Evolutionary conservation across 2,113 vertebrate species (phyloP).

Genomic region (Phoenicopterus ruber): DNA sequence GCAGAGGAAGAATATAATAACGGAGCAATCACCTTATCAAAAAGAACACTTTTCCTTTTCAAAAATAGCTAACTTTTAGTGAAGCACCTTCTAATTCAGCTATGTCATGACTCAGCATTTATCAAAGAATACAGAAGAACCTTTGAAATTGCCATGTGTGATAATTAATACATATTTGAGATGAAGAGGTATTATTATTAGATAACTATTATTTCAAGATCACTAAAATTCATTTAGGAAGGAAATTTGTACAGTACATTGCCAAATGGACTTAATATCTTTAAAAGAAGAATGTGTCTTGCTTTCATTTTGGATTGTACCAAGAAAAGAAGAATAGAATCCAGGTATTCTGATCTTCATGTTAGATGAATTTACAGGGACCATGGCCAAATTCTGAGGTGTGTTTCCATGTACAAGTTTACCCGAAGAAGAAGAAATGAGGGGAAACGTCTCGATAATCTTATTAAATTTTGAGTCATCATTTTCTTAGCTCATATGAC

Average conservation of each 20-base stretch:
- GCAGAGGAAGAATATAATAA: conserved; percentile 15
- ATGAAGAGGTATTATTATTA: background rate
- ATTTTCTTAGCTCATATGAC: background rate
- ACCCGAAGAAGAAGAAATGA: background rate
- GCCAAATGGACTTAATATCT: background rate
- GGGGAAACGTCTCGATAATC: background rate
- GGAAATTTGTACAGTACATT: background rate
- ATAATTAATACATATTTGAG: background rate
- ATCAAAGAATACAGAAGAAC: conserved; percentile 11
- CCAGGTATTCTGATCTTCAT: background rate
- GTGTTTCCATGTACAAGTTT: background rate
- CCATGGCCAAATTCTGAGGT: background rate
- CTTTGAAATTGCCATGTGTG: background rate
- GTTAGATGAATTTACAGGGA: background rate
- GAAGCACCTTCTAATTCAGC: conserved; percentile 16
- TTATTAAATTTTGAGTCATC: background rate
- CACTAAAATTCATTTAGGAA: background rate
- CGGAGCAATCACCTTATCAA: conserved; percentile 12
- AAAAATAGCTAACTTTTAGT: conserved; percentile 7
- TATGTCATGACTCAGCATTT: conserved; percentile 1
- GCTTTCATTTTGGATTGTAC: background rate
- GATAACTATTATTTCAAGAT: background rate
- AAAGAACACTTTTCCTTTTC: conserved; percentile 19
- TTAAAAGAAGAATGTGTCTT: background rate
- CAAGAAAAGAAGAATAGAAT: background rate